Conservation (phyloP, 2,888 invertebrate species). For the Camptogramma bilineatum region DNA sequence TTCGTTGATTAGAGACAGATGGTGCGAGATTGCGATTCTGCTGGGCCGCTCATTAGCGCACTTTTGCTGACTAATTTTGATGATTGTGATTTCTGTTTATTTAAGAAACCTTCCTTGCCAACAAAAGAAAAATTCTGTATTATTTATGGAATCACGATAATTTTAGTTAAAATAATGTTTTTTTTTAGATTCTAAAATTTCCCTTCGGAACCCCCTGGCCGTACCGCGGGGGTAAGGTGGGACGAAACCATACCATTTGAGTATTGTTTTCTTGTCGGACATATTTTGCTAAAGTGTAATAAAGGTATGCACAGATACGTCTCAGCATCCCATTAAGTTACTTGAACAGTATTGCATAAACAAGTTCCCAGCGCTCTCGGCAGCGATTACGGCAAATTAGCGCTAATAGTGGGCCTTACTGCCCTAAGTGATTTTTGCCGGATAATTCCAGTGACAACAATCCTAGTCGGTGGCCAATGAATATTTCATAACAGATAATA, state of each 20-base stretch:
- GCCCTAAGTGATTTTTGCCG: slow-evolving; percentile 72
- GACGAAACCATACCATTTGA: too few species aligned
- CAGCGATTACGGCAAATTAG: slow-evolving; percentile 83
- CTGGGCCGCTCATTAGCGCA: slow-evolving; percentile 71
- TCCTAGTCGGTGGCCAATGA: slow-evolving; percentile 74
- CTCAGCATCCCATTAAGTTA: slow-evolving; percentile 27
- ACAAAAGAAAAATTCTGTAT: not conserved
- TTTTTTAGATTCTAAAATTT: too few species aligned
- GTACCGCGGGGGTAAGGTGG: too few species aligned
- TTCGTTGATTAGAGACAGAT: slow-evolving; percentile 84
- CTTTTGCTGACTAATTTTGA: slow-evolving; percentile 51
- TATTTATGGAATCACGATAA: too few species aligned
- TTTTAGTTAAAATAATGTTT: too few species aligned
- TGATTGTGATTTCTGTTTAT: slow-evolving; percentile 6
- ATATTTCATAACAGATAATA: slow-evolving; percentile 78
- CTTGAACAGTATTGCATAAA: slow-evolving; percentile 45
- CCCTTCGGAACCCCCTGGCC: too few species aligned
- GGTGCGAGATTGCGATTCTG: slow-evolving; percentile 77
- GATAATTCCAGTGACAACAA: slow-evolving; percentile 78
- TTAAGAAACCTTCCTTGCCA: not conserved
- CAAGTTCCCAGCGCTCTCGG: slow-evolving; percentile 59
- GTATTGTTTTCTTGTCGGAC: too few species aligned
- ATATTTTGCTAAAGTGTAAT: not conserved
- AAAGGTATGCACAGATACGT: not conserved
- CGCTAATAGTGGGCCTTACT: slow-evolving; percentile 63